Evolutionary conservation across 2,797 vertebrate genomes (phyloP).

Genomic region (Manis pentadactyla): DNA sequence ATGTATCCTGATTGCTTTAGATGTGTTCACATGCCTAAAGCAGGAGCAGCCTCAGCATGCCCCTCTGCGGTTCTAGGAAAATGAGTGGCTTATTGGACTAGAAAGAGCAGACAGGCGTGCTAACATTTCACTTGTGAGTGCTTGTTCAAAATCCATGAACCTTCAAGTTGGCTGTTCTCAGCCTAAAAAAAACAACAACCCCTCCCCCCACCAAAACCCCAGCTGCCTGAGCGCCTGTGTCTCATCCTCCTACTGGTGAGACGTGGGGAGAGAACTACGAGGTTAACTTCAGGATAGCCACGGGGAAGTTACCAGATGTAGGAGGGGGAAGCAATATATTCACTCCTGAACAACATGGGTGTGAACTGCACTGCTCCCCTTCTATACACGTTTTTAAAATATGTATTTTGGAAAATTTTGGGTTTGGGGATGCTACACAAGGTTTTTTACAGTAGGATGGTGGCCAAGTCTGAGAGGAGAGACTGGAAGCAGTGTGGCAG

Average conservation of each 20-base stretch:
- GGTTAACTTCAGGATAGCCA: background rate
- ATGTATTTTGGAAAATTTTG: conserved; percentile 13
- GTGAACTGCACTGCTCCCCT: too few species aligned
- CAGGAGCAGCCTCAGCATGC: background rate
- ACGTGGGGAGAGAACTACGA: background rate
- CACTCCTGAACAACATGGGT: too few species aligned
- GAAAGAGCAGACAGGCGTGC: background rate
- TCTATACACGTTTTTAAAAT: background rate
- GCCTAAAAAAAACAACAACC: background rate
- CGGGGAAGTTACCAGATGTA: background rate
- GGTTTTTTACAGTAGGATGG: background rate
- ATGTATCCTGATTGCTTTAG: background rate
- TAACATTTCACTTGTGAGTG: background rate
- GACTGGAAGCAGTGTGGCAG: background rate
- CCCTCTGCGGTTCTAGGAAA: background rate
- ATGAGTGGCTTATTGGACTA: background rate
- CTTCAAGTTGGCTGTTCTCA: background rate
- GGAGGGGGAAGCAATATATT: background rate
- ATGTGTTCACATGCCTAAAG: background rate
- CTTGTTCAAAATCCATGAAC: background rate
- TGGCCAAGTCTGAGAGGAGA: background rate
- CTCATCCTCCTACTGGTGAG: background rate
- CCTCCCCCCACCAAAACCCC: too few species aligned
- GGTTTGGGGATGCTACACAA: background rate
- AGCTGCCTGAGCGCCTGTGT: background rate